phyloP scores from a whole-genome alignment of 2,797 vertebrate species.

The Sebastes ruberrimus region DNA sequence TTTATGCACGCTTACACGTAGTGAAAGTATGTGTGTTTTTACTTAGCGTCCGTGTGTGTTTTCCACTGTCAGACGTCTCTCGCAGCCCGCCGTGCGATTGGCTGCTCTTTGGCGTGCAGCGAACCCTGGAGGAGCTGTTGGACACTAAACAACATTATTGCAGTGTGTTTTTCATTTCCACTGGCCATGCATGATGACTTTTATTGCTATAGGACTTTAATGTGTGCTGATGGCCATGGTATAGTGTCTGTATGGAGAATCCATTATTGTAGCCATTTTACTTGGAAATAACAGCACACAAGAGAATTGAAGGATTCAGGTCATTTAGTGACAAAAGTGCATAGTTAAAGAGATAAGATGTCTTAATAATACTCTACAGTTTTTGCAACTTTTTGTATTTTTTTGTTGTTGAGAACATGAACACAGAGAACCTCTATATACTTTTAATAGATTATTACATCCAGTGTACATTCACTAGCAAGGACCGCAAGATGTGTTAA shows the following conservation, averaged over 20 bases:
- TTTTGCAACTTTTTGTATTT: neutral
- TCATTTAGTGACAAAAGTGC: neutral
- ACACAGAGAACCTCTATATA: neutral
- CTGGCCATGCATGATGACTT: neutral
- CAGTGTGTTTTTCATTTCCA: neutral
- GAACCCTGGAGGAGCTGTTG: neutral
- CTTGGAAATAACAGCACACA: neutral
- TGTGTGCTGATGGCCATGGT: neutral
- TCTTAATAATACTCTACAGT: neutral
- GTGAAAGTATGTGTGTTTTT: too few species aligned
- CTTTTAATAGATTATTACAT: neutral
- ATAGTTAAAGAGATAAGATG: neutral
- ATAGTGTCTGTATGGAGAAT: neutral
- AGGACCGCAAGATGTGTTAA: too few species aligned
- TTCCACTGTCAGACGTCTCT: too few species aligned
- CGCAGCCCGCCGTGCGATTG: neutral
- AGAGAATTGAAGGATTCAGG: neutral
- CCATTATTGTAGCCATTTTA: neutral
- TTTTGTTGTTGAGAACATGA: neutral
- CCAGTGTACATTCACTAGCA: neutral
- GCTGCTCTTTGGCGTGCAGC: neutral
- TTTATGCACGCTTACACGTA: too few species aligned
- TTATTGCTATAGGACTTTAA: neutral
- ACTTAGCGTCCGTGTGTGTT: too few species aligned
- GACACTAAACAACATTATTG: neutral